phyloP scores from a whole-genome alignment of 2,113 vertebrate genomes.

The Solenodon paradoxus region DNA sequence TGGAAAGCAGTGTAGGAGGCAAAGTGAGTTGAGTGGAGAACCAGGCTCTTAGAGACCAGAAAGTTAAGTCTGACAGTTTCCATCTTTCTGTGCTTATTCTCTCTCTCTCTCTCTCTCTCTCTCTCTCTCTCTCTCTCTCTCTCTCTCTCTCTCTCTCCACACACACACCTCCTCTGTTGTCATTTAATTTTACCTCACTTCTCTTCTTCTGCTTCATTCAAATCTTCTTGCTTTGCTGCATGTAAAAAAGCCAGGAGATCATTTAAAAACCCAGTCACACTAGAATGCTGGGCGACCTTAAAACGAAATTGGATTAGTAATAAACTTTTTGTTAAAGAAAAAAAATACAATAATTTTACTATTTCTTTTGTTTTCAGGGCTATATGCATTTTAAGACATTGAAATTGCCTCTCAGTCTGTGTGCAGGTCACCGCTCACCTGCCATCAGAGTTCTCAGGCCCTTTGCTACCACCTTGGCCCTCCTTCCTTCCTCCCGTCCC shows the following conservation, averaged over 20 bases:
- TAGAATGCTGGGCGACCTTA: not conserved
- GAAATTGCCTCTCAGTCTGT: too few species aligned
- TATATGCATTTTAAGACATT: too few species aligned
- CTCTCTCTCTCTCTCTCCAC: not conserved
- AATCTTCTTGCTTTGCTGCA: not conserved
- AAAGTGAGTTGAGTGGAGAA: not conserved
- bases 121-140: not conserved
- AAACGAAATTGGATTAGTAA: conserved; percentile 35
- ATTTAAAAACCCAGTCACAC: not conserved
- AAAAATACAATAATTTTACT: too few species aligned
- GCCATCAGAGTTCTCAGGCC: too few species aligned
- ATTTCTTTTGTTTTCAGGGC: too few species aligned
- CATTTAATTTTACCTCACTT: not conserved
- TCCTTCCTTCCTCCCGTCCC: too few species aligned
- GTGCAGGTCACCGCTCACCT: too few species aligned
- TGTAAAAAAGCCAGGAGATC: not conserved
- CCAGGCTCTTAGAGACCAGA: not conserved
- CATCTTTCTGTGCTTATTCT: not conserved
- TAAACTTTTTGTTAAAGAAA: too few species aligned
- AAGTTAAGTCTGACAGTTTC: not conserved
- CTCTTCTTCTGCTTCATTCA: not conserved
- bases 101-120: not conserved
- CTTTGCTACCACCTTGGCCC: too few species aligned
- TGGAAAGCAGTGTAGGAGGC: not conserved
- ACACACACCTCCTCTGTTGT: not conserved